Conservation (phyloP, 2,888 invertebrate species). For the Cephalotes varians region DNA sequence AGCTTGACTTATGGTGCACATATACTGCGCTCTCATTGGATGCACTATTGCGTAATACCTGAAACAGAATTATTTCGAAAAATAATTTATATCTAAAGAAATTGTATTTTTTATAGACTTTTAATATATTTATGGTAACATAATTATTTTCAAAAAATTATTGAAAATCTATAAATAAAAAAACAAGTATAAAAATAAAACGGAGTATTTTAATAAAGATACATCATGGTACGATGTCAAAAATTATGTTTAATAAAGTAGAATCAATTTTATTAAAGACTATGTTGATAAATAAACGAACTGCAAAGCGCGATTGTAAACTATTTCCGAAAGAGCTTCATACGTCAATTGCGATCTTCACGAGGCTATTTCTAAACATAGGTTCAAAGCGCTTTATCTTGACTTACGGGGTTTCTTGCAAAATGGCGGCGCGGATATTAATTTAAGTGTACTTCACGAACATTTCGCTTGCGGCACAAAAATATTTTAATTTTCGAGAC, state of each 20-base stretch:
- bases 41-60: constrained; percentile 91
- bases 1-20: constrained; percentile 90
- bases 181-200: background rate
- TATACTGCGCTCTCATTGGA: constrained; percentile 90
- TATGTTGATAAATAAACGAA: background rate
- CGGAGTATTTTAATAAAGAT: background rate
- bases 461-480: background rate
- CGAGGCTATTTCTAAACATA: background rate
- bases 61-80: constrained; percentile 74
- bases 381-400: background rate
- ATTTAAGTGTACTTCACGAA: constrained; percentile 3
- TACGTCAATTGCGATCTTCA: background rate
- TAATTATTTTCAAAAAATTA: constrained; percentile 2
- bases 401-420: background rate
- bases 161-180: background rate
- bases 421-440: constrained; percentile 2
- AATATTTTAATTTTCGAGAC: background rate
- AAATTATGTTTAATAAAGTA: background rate
- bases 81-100: background rate
- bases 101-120: background rate
- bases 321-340: background rate
- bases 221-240: background rate
- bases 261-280: background rate
- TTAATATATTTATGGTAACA: background rate
- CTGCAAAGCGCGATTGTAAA: background rate